Base-by-base conservation (phyloP, 2,888 invertebrate genomes). In the Tetranychus piercei region DNA sequence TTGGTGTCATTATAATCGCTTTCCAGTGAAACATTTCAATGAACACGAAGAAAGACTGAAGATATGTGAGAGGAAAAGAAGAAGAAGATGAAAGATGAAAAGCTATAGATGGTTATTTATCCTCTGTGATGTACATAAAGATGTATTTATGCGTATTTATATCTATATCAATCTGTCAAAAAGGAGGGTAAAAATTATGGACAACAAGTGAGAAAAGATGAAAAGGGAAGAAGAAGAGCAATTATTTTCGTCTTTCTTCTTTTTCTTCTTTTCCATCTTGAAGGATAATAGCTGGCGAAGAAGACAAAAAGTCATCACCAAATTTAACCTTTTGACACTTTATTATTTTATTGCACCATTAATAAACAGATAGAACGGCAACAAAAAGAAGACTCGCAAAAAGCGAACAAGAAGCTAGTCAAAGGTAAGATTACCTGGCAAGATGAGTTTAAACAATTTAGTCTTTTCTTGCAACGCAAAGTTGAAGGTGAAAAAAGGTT, bases 121-220 rank as follows among this genome's bases (percentile, higher is more conserved):
- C 34, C 34, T 34, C 34, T 34, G 34, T 34, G 34, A 34, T 34
- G 34, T 34, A 34, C 34, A 34, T 34, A 34, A 34, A 34, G 34
- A 34, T 34, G 34, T 55, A 15, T 55, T 15, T 9, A 55, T 55
- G 15, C 15, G 15, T 15, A 55, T 55, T 15, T 15, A 55, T 55
- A 55, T 55, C 55, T 55, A 55, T 55, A 55, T 55, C 55, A 55
- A 55, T 55, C 55, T 55, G 55, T 55, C 55, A 55, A 55, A 45
- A 55, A 55, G 55, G 55, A 15, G 55, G 55, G 6, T 15, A 15
- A 55, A 15, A 15, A 55, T 15, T 55, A 55, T 55, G 55, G 15
- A 55, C 9, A 15, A 55, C 11, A 55, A 55, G 55, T 15, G 55
- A 55, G 55, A 15, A 55, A 55, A 55, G 15, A 15, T 7, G 55